Base-by-base conservation (phyloP, 2,888 invertebrate species). In the Protophormia terraenovae region DNA sequence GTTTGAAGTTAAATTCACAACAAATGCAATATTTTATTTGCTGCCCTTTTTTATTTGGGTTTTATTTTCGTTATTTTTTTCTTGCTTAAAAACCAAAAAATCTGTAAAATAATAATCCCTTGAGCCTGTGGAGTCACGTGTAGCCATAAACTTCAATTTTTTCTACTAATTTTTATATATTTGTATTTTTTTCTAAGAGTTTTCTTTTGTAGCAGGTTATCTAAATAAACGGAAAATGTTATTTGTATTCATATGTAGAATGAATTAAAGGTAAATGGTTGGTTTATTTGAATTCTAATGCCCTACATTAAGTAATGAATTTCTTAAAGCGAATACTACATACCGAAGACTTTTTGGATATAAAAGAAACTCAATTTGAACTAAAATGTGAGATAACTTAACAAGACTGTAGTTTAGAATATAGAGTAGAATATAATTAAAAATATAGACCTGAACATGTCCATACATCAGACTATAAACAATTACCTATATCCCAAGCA, bases 91-190 rank as follows among this genome's bases (percentile, higher is more conserved):
- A 80, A 67, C 75, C 79, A 58, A 77, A 83, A 88, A 87, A 87
- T 87, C 86, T 85, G 66, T 86, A 78, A 75, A 78, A 84, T 82
- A 84, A 86, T 86, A 88, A 87, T 87, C 85, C 87, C 86, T 45
- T 69, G 82, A 82, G 86, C 86, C 77, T 83, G 64, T 85, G 62
- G 75, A 84, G 86, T 88, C 87, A 88, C 87, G 87, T 88, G 87
- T 85, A 71, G 79, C 69, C 83, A 83, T 83, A 83, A 83, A 83
- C 85, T 82, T 85, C 32, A 85, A 58, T 81, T 73, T 81, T 53
- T 66, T 24, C 32, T 67, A 72, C 73, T 82, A 85, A 85, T 85
- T 82, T 82, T 78, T 78, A 67, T 73, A 67, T 12, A 66, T 62
- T 71, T 62, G 47, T 62, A 47, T 50, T 5, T 38, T 19, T 47